Evolutionary conservation across 2,888 invertebrate species (phyloP).

Genomic region (Melikaiella ostensackeni): DNA sequence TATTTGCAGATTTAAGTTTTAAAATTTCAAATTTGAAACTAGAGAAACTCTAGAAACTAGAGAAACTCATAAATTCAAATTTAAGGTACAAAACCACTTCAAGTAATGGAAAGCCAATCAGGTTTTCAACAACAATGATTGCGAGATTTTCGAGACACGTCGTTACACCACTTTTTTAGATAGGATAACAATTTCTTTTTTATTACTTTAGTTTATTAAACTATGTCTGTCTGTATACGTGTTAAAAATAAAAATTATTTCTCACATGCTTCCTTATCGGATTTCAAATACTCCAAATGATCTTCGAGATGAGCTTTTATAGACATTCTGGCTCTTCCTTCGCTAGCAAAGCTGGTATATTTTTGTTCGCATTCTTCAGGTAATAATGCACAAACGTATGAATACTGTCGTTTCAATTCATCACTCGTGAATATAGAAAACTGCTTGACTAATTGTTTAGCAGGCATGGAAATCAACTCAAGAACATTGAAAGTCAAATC

Average conservation of each 20-base stretch:
- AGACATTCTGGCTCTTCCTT: conserved; percentile 78
- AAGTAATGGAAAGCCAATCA: no score
- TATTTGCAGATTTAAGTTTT: no score
- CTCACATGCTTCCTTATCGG: conserved; percentile 68
- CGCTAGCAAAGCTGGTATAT: conserved; percentile 80
- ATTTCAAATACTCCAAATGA: conserved; percentile 75
- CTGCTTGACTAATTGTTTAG: conserved; percentile 77
- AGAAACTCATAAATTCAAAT: no score
- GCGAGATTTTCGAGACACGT: no score
- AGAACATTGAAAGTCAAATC: conserved; percentile 62
- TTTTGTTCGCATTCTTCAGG: conserved; percentile 77
- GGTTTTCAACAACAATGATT: no score
- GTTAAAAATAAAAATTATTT: conserved; percentile 39
- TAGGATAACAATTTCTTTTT: no score
- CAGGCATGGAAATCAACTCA: conserved; percentile 74
- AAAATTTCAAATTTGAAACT: no score
- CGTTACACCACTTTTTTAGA: no score
- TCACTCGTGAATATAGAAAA: conserved; percentile 79
- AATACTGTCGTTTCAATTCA: conserved; percentile 79
- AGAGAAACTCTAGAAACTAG: no score
- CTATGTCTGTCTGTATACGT: neutral
- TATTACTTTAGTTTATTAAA: no score
- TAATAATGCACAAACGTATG: conserved; percentile 78
- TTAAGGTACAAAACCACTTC: no score
- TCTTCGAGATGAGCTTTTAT: conserved; percentile 78